Evolutionary conservation across 2,797 vertebrate species (phyloP).

Genomic region (Fringilla coelebs): DNA sequence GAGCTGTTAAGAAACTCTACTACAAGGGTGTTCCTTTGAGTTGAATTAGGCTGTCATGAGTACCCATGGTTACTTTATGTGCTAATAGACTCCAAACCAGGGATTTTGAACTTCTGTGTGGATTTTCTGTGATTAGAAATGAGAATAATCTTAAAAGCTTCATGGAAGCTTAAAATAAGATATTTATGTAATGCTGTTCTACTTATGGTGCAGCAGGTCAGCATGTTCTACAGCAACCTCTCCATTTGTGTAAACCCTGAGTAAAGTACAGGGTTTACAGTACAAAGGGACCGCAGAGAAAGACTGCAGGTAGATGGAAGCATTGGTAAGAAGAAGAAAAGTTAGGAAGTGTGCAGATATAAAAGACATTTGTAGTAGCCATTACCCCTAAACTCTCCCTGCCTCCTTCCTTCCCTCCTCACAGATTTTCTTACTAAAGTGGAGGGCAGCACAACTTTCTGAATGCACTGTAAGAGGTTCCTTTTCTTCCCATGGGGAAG

Average conservation of each 20-base stretch:
- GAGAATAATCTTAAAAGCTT: constrained; percentile 40
- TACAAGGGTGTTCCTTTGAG: neutral
- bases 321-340: neutral
- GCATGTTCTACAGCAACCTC: neutral
- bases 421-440: constrained; percentile 7
- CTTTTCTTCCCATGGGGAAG: neutral
- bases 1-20: neutral
- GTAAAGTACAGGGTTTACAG: neutral
- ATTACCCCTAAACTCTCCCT: neutral
- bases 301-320: neutral
- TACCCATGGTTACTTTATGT: neutral
- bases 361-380: neutral
- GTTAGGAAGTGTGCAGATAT: neutral
- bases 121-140: constrained; percentile 44
- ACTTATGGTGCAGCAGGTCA: neutral
- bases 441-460: neutral
- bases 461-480: neutral
- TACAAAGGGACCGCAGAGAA: neutral
- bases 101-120: neutral
- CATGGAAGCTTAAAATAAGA: neutral
- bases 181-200: neutral
- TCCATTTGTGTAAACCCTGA: neutral
- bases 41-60: neutral
- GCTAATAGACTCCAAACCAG: neutral
- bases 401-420: neutral